Conservation (phyloP, 1,140 invertebrate species). For the Thaumetopoea pityocampa region DNA sequence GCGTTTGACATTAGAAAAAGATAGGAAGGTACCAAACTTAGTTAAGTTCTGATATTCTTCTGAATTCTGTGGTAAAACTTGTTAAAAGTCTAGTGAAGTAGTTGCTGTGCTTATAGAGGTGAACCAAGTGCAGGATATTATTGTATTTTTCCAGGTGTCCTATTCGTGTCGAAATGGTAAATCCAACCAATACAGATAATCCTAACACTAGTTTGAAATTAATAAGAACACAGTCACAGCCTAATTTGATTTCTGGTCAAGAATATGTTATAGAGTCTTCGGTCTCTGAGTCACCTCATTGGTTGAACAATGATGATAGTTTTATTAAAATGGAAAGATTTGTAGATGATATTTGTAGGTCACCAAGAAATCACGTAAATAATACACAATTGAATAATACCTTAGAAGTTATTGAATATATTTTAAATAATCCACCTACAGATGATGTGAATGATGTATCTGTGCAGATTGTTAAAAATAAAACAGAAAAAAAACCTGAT, state of each 20-base stretch:
- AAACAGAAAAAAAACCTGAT: conserved; percentile 3
- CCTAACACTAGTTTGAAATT: conserved; percentile 29
- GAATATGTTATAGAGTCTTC: not conserved
- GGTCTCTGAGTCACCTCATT: conserved; percentile 5
- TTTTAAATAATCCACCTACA: conserved; percentile 32
- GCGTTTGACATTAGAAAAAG: too few species aligned
- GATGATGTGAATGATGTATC: too few species aligned
- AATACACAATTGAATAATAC: conserved; percentile 37
- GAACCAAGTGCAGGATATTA: too few species aligned
- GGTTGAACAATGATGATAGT: conserved; percentile 34
- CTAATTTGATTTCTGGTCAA: conserved; percentile 24
- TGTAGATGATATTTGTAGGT: conserved; percentile 32
- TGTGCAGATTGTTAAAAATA: conserved; percentile 10
- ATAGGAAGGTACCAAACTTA: too few species aligned
- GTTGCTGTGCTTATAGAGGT: too few species aligned
- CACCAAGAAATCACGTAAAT: conserved; percentile 13
- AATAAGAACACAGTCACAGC: conserved; percentile 48
- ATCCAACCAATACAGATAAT: conserved; percentile 3
- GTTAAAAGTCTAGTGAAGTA: too few species aligned
- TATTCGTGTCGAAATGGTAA: conserved; percentile 1
- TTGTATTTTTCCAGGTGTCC: conserved; percentile 20
- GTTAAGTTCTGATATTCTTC: too few species aligned
- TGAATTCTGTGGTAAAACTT: too few species aligned
- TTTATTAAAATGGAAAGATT: conserved; percentile 46
- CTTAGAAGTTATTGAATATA: conserved; percentile 39